A percentile compares a stretch with the other conserved stretches of the same genome.
phyloP scores from a whole-genome alignment of 2,888 invertebrate genomes.

The Ochlodes sylvanus region DNA sequence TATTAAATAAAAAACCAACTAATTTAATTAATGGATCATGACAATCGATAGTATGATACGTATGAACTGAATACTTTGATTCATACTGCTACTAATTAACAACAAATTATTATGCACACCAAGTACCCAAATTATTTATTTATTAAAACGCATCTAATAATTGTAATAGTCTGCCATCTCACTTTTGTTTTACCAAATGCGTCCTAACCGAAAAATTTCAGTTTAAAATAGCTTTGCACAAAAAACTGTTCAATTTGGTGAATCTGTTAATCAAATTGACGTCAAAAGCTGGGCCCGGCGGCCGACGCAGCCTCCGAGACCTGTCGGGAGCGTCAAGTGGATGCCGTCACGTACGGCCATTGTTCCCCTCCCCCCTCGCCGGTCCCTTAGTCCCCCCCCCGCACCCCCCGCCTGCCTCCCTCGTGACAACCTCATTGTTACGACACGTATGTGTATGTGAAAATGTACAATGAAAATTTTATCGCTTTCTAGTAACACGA shows the following conservation, averaged over 20 bases:
- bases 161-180: background rate
- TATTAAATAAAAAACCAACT: too few species aligned
- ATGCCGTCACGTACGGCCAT: slow-evolving; percentile 81
- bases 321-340: slow-evolving; percentile 79
- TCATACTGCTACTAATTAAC: too few species aligned
- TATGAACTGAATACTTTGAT: too few species aligned
- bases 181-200: background rate
- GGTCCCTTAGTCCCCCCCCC: too few species aligned
- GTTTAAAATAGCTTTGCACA: slow-evolving; percentile 5
- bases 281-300: slow-evolving; percentile 39
- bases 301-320: slow-evolving; percentile 59
- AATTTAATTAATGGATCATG: too few species aligned
- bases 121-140: too few species aligned
- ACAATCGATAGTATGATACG: too few species aligned
- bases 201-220: slow-evolving; percentile 4
- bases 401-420: slow-evolving; percentile 37
- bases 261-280: slow-evolving; percentile 48
- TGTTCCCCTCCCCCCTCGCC: slow-evolving; percentile 55
- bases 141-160: background rate
- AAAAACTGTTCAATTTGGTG: slow-evolving; percentile 32
- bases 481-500: too few species aligned
- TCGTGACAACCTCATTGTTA: slow-evolving; percentile 44
- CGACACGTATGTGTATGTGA: slow-evolving; percentile 43
- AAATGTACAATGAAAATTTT: background rate
- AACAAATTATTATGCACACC: too few species aligned